Evolutionary conservation across 30 jellyfish, hydroid and myxozoan species (phyloP).

Genomic region (Hydractinia symbiolongicarpus): DNA sequence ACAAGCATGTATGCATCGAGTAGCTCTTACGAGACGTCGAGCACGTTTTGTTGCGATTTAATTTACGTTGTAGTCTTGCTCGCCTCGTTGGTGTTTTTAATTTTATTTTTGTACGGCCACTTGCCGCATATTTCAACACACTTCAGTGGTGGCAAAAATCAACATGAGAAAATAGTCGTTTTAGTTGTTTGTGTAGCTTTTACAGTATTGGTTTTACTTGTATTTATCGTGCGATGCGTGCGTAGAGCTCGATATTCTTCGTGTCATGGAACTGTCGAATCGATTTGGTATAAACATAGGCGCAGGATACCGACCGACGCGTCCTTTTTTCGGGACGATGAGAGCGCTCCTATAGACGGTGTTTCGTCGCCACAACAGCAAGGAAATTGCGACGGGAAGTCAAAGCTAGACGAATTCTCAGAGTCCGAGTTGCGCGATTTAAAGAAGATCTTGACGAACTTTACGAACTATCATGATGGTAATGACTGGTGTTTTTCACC

Average conservation of each 20-base stretch:
- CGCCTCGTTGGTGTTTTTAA: neutral
- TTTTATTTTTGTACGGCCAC: neutral
- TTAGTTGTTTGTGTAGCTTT: neutral
- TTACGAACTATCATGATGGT: neutral
- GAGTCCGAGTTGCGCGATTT: conserved; percentile 7
- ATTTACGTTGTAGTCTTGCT: conserved; percentile 6
- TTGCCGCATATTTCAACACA: neutral
- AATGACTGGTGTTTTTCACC: conserved; percentile 29
- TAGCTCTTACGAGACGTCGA: neutral
- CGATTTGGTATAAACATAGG: neutral
- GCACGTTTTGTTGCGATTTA: neutral
- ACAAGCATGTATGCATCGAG: conserved; percentile 4
- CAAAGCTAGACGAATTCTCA: conserved; percentile 1
- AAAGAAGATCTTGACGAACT: conserved; percentile 16
- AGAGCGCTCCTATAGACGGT: neutral
- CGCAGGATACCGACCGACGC: conserved; percentile 3
- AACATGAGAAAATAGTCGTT: neutral
- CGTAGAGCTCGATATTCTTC: neutral
- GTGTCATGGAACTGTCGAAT: neutral
- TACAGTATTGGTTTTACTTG: neutral
- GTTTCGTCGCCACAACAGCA: neutral
- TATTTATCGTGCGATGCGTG: neutral
- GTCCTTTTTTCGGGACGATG: neutral
- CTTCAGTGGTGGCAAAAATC: neutral
- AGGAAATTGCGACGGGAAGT: neutral